Base-by-base conservation (phyloP, 2,888 invertebrate genomes). In the Metallyticus violacea region DNA sequence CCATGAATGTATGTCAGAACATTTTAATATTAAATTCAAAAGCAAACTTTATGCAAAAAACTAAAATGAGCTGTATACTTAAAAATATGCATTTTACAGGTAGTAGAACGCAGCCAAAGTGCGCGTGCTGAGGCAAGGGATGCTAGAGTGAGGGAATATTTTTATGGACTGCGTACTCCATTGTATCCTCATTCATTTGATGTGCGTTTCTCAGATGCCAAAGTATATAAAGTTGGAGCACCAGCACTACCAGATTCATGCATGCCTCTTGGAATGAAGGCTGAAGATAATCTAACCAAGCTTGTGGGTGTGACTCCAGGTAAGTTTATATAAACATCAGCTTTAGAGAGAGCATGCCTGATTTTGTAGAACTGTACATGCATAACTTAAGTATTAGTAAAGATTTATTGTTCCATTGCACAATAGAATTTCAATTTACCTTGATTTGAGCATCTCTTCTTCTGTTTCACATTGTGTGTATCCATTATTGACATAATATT, bases 141-240 rank as follows among this genome's bases (percentile, higher is more conserved):
- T 92, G 93, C 94, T 85, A 93, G 97, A 83, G 96, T 99, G 6
- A 93, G 97, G 77, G 97, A 99, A 92, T 99, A 99, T 92, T 99
- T 99, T 93, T 99, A 99, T 92, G 99, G 99, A 0, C 88, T 90
- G 26, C 91, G 94, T 88, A 95, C 96, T 7, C 94, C 97, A 0
- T 94, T 97, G 88, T 98, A 98, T 92, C 99, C 99, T 0, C 98
- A 98, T 91, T 97, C 97, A 0, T 98, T 98, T 91, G 98, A 99
- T 91, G 96, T 99, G 1, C 97, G 97, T 91, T 98, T 97, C 94
- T 93, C 94, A 1, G 98, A 99, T 89, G 93, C 99, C 9, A 96
- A 96, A 91, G 95, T 99, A 77, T 98, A 95, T 91, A 99, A 99
- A 94, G 97, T 99, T 90, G 98, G 99, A 15, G 98, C 98, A 0